Evolutionary conservation across 1,140 invertebrate genomes (phyloP).

Genomic region (Drosophila guanche): DNA sequence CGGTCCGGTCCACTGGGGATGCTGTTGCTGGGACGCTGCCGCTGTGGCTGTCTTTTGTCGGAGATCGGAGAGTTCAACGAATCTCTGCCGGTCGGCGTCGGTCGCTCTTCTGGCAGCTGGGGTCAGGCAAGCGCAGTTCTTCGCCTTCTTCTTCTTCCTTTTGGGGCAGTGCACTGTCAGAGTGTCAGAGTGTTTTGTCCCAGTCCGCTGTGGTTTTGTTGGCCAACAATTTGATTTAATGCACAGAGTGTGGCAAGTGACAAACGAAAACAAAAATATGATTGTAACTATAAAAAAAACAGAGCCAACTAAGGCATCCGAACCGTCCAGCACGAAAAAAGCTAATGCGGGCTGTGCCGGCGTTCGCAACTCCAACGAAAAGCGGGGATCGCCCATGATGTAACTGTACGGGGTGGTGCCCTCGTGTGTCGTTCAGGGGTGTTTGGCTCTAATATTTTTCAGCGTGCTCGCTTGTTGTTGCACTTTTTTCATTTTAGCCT

Average conservation of each 20-base stretch:
- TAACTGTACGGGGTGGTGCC: too few species aligned
- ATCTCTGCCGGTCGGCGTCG: too few species aligned
- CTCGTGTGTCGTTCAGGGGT: too few species aligned
- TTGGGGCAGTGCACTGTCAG: slow-evolving; percentile 2
- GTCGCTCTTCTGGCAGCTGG: neutral
- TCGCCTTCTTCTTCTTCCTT: neutral
- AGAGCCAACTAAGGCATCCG: slow-evolving; percentile 35
- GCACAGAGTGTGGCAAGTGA: slow-evolving; percentile 2
- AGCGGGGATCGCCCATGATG: neutral
- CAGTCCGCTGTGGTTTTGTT: too few species aligned
- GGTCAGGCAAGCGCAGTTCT: neutral
- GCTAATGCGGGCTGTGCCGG: slow-evolving; percentile 63
- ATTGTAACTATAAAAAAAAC: neutral
- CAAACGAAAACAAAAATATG: slow-evolving; percentile 23
- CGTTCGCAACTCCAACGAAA: slow-evolving; percentile 76
- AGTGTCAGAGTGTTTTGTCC: slow-evolving; percentile 3
- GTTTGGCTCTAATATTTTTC: too few species aligned
- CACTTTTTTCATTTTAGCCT: too few species aligned
- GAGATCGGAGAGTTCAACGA: neutral
- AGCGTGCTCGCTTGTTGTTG: too few species aligned
- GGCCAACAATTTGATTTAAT: neutral
- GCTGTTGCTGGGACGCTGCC: slow-evolving; percentile 18
- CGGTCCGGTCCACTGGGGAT: slow-evolving; percentile 10
- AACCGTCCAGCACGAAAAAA: slow-evolving; percentile 69
- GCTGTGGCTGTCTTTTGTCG: neutral